These are phyloP conservation scores for Alligator mississippiensis DNA, from an alignment of 2,113 vertebrate genomes.

Conservation along the genomic window DNA sequence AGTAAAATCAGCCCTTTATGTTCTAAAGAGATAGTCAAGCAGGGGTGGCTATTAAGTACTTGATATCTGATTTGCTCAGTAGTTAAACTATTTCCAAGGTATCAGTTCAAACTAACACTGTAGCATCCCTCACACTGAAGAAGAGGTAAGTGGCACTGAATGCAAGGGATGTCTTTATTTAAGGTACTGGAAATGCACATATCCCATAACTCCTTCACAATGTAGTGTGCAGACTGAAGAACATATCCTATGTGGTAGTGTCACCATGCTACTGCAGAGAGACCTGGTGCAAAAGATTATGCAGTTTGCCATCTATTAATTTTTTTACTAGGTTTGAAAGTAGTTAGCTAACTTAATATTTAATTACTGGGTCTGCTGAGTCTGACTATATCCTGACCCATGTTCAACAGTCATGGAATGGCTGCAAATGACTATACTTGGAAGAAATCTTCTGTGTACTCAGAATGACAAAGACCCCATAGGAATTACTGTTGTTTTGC, in stretches of 20 bases:
- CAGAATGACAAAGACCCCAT: neutral
- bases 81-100: neutral
- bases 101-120: neutral
- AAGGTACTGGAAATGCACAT: neutral
- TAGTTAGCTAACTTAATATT: too few relatives aligned
- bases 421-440: neutral
- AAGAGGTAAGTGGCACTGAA: neutral
- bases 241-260: rapidly evolving
- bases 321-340: too few relatives aligned
- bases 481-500: neutral
- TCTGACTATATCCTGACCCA: neutral
- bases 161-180: neutral
- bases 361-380: neutral
- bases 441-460: neutral
- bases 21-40: neutral
- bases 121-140: neutral
- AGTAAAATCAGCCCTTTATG: neutral
- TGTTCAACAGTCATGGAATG: neutral
- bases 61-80: neutral
- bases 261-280: neutral
- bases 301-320: too few relatives aligned
- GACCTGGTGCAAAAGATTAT: too few relatives aligned
- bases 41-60: conserved; percentile 3
- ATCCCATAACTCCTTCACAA: neutral
- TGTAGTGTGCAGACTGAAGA: neutral